A percentile compares a stretch with the other conserved stretches of the same genome.
phyloP scores from a whole-genome alignment of 2,888 invertebrate species.

The Drosophila histrio region DNA sequence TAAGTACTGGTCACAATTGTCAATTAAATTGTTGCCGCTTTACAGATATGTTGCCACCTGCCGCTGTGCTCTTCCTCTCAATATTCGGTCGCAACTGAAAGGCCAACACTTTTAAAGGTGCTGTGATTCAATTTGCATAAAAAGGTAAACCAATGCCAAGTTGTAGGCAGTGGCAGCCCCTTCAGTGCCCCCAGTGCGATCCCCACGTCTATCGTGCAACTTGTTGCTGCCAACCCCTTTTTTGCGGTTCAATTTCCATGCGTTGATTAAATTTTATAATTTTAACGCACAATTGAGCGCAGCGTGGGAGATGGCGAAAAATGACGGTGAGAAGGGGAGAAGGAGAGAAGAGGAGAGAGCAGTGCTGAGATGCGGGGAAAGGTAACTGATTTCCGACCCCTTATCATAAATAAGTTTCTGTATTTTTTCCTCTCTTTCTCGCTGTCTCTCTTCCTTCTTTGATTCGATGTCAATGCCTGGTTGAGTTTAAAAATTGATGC shows the following conservation, averaged over 20 bases:
- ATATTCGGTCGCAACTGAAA: neutral
- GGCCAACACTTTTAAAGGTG: slow-evolving; percentile 36
- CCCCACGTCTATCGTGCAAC: slow-evolving; percentile 9
- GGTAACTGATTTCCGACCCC: slow-evolving; percentile 19
- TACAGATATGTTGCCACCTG: slow-evolving; percentile 6
- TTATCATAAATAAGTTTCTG: slow-evolving; percentile 4
- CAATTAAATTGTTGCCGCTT: slow-evolving; percentile 45
- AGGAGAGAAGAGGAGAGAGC: neutral
- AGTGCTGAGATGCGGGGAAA: neutral
- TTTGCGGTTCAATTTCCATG: slow-evolving; percentile 37
- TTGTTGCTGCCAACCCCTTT: slow-evolving; percentile 49
- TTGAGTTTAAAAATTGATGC: slow-evolving; percentile 17
- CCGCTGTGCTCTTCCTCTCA: neutral
- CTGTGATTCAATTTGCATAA: slow-evolving; percentile 46
- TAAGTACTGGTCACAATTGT: slow-evolving; percentile 42
- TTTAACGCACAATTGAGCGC: slow-evolving; percentile 61
- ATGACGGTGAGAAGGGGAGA: neutral
- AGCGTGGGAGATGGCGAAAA: neutral
- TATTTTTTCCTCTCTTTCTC: neutral
- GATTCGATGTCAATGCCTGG: neutral
- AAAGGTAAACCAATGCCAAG: slow-evolving; percentile 23
- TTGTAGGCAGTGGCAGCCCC: neutral
- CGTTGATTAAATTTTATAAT: slow-evolving; percentile 70
- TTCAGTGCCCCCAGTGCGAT: neutral
- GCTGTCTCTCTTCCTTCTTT: neutral